A percentile compares a stretch with the other conserved stretches of the same genome.
phyloP scores from a whole-genome alignment of 2,113 vertebrate species.

The Galeopterus variegatus region DNA sequence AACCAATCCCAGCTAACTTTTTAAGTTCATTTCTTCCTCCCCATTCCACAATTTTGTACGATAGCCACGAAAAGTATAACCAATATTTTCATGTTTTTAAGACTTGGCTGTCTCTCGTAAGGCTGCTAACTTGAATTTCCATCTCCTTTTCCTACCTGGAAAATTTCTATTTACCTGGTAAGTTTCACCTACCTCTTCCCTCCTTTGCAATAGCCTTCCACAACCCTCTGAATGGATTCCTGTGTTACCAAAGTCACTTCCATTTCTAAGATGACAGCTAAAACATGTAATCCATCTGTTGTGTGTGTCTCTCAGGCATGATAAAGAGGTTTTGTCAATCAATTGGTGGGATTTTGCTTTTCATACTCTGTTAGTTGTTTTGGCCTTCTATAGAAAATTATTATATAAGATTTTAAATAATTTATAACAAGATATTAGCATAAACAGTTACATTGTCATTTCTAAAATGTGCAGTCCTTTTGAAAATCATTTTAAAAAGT shows the following conservation, averaged over 20 bases:
- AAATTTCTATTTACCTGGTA: neutral
- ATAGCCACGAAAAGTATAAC: neutral
- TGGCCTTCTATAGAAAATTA: slow-evolving; percentile 5
- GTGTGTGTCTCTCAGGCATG: neutral
- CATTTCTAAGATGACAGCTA: neutral
- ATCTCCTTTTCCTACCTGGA: neutral
- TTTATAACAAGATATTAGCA: neutral
- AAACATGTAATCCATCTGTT: neutral
- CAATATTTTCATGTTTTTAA: neutral
- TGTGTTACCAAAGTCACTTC: neutral
- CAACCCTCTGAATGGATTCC: neutral
- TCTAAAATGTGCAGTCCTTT: neutral
- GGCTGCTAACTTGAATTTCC: neutral
- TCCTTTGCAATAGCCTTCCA: neutral
- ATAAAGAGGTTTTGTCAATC: neutral
- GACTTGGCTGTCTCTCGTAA: neutral
- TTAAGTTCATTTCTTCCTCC: neutral
- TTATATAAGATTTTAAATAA: neutral
- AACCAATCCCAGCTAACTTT: neutral
- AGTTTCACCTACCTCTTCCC: neutral
- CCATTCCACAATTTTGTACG: neutral
- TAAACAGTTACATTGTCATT: neutral
- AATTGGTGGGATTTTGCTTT: neutral
- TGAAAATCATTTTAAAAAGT: neutral
- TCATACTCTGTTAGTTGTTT: neutral